Evolutionary conservation across 2,113 vertebrate genomes (phyloP), one percentile per base, ranked within the genome.

Genomic region (Panthera leo): DNA sequence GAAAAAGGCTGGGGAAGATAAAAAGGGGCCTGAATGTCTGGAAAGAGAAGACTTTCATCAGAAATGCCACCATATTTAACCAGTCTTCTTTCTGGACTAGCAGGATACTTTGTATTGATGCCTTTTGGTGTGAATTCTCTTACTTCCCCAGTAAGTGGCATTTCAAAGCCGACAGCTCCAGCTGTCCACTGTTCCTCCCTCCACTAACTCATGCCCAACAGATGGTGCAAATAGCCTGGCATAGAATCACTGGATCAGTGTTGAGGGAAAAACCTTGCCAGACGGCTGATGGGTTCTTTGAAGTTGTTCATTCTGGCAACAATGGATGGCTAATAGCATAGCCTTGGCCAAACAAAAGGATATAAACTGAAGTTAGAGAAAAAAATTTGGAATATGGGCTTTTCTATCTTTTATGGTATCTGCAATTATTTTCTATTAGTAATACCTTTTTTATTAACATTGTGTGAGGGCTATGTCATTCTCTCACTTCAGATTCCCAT

Each of bases 191-290:
- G 14, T 45, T 94, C 85, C 83, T 96, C 67, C 87, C 58, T 95
- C 70, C 27, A 94, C 58, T 96, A 95, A 97, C 68, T 98, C 95
- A 95, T 91, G 92, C 91, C 87, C 92, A 96, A 91, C 97, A 98
- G 97, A 98, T 97, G 98, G 97, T 97, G 51, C 85, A 95, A 92
- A 96, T 67, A 93, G 82, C 94, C 93, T 98, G 97, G 97, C 96
- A 89, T 4, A 14, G 34, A 91, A 86, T 90, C 78, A 9, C 23
- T 97, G 94, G 94, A 96, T 92, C 82, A 53, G n/a, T 58, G 61
- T 58, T 88, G 65, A 71, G 75, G 42, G n/a, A 12, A 36, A 90
- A 97, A 9, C 53, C 63, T 92, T 96, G 92, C 97, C 97, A 97
- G 90, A 42, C 5, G 0, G 48, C 58, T 91, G 70, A 96, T 91